A percentile compares a stretch with the other conserved stretches of the same genome.
Conservation (phyloP, 2,888 invertebrate genomes). For the Caenorhabditis parvicauda region DNA sequence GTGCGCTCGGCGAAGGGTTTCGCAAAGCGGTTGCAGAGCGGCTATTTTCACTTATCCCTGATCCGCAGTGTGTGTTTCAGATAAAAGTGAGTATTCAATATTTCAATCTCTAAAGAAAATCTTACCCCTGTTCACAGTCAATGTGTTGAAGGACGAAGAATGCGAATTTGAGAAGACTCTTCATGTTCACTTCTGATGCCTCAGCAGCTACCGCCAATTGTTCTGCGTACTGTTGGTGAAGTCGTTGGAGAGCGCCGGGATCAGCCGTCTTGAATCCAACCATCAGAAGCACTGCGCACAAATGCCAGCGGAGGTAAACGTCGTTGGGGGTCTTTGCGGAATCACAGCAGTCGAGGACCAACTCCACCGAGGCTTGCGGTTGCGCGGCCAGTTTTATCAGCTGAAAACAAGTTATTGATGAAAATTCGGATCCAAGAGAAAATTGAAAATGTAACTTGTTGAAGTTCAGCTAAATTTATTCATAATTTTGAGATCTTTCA, state of each 20-base stretch:
- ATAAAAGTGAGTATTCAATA: no score
- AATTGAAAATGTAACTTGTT: no score
- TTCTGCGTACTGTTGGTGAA: conserved; percentile 32
- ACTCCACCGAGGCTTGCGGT: conserved; percentile 25
- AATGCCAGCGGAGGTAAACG: conserved; percentile 33
- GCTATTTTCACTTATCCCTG: no score
- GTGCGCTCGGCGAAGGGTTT: no score
- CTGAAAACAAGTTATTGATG: conserved; percentile 1
- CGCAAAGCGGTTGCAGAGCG: no score
- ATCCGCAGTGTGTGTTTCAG: no score
- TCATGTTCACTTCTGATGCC: no score
- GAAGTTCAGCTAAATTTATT: not conserved
- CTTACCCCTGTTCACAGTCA: conserved; percentile 37
- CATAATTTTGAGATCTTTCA: not conserved
- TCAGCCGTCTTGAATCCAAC: conserved; percentile 37
- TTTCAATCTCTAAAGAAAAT: not conserved
- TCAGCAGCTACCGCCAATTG: conserved; percentile 26
- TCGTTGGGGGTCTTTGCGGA: conserved; percentile 17
- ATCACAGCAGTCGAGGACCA: conserved; percentile 27
- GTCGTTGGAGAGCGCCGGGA: conserved; percentile 26
- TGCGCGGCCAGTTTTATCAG: conserved; percentile 30
- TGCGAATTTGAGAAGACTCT: conserved; percentile 22
- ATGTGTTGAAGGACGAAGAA: conserved; percentile 40
- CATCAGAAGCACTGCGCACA: conserved; percentile 35
- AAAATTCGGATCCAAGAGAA: not conserved